Base-by-base conservation (phyloP, 2,113 vertebrate species). In the Clarias batrachus region DNA sequence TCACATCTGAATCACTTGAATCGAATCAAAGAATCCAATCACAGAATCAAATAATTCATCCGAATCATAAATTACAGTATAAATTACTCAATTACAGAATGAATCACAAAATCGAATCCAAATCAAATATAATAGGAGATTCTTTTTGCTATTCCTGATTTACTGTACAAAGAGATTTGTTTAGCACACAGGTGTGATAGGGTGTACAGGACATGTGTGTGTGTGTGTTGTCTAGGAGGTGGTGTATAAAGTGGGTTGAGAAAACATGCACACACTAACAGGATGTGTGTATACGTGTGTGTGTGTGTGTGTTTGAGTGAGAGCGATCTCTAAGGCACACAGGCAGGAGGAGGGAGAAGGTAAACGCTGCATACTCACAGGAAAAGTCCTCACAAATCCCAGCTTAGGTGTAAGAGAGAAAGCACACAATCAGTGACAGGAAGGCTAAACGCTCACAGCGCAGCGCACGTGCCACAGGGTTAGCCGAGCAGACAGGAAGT, bases 331-430 rank as follows among this genome's bases (percentile, higher is more conserved):
- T 83, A 91, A 93, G 91, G 94, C 94, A 95, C 86, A 95, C 92
- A 93, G 92, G 85, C 91, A 92, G 92, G 91, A 92, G 90, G 89
- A 87, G 86, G 81, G 88, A 74, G 68, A 86, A 92, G 90, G 89
- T 92, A 94, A 94, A 93, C 90, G 89, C 89, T 57, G 88, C 87
- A 95, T 95, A 95, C 94, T 95, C 92, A 95, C 94, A 90, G 92
- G 85, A 91, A 92, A 95, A 94, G 91, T 95, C 93, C 94, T 95
- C 93, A 95, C 86, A 95, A 90, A 95, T 94, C 94, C 94, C 92
- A 94, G 94, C 95, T 96, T 95, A 91, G 94, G 91, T 93, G 93
- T 91, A 93, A 94, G 91, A 94, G 87, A 95, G 91, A 94, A 92
- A 95, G 91, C 93, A 94, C 87, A 94, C 86, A 89, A 88, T 89